Evolutionary conservation across 2,888 invertebrate species (phyloP).

Genomic region (Mythimna impura): DNA sequence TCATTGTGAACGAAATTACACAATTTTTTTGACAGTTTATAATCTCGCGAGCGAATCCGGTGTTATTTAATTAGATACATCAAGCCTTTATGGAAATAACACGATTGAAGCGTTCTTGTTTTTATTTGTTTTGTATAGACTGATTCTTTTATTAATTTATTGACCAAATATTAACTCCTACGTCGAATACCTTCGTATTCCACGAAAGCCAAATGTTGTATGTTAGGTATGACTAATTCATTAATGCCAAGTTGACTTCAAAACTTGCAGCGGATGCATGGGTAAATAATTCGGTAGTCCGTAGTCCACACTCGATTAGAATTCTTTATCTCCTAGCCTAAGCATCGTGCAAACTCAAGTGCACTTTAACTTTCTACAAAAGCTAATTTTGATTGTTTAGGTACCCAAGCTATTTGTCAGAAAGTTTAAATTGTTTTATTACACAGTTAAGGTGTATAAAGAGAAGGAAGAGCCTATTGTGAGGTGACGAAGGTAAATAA

Average conservation of each 20-base stretch:
- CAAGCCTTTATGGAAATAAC: not conserved
- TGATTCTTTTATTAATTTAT: not conserved
- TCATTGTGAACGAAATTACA: no score
- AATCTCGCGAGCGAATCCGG: not conserved
- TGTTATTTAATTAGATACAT: no score
- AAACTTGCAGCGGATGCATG: not conserved
- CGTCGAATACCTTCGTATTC: not conserved
- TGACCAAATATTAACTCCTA: not conserved
- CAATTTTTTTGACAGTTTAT: not conserved
- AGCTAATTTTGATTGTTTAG: slow-evolving; percentile 41
- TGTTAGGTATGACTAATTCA: not conserved
- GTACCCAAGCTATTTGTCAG: slow-evolving; percentile 28
- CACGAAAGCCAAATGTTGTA: not conserved
- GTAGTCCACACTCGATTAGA: not conserved
- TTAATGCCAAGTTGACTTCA: not conserved
- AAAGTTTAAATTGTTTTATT: slow-evolving; percentile 36
- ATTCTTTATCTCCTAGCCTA: not conserved
- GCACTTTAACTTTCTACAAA: slow-evolving; percentile 40
- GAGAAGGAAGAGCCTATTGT: slow-evolving; percentile 53
- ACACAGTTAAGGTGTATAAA: slow-evolving; percentile 29
- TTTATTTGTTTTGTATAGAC: not conserved
- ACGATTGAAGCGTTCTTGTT: not conserved
- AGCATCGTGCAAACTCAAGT: slow-evolving; percentile 15
- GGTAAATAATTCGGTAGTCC: not conserved
- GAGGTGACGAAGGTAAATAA: slow-evolving; percentile 62